Evolutionary conservation across 2,113 vertebrate species (phyloP).

Genomic region (Bombycilla garrulus): DNA sequence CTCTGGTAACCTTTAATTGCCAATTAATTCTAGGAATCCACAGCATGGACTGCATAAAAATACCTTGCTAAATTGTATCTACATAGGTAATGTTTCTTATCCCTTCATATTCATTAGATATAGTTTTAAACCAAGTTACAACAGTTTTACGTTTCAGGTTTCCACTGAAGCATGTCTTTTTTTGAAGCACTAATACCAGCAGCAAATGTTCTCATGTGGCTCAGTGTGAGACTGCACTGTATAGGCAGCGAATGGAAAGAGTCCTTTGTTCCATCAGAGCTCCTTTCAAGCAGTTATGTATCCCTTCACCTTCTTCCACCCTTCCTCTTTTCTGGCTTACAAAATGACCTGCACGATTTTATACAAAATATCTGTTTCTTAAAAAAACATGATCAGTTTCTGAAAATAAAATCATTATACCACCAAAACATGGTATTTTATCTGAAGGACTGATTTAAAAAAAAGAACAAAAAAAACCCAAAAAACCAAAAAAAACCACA

Average conservation of each 20-base stretch:
- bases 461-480: too few relatives aligned
- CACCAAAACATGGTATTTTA: not conserved
- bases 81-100: not conserved
- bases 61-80: not conserved
- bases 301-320: not conserved
- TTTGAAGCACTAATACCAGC: not conserved
- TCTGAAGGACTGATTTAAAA: not conserved
- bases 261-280: not conserved
- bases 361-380: not conserved
- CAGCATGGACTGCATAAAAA: not conserved
- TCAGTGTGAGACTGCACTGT: not conserved
- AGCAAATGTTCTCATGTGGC: not conserved
- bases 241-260: not conserved
- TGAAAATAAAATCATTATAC: not conserved
- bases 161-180: not conserved
- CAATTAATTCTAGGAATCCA: not conserved
- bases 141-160: not conserved
- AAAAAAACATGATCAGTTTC: not conserved
- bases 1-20: not conserved
- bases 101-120: not conserved
- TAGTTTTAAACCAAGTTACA: not conserved
- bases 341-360: accelerated
- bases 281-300: not conserved
- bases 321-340: not conserved
- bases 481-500: too few relatives aligned